These are phyloP conservation scores for Lordiphosa fenestrarum DNA, from an alignment of 2,888 invertebrate genomes.

Conservation along the genomic window DNA sequence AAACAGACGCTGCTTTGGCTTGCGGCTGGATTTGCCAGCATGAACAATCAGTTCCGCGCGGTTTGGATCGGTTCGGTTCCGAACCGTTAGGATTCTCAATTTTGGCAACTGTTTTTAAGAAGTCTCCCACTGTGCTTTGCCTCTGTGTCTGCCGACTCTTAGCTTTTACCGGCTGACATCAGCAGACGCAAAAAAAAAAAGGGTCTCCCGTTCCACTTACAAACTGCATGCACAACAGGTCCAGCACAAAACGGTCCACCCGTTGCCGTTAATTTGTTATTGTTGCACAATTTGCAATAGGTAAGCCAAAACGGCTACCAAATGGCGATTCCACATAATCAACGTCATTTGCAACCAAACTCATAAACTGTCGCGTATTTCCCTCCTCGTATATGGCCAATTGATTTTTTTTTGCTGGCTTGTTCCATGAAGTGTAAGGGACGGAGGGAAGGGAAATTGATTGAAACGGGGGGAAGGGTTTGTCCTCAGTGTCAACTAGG, in stretches of 20 bases:
- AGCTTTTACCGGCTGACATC: conserved; percentile 24
- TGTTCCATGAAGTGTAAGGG: neutral
- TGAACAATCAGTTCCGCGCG: too few relatives aligned
- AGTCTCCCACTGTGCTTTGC: conserved; percentile 5
- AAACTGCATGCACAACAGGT: conserved; percentile 36
- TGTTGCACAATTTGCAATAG: conserved; percentile 67
- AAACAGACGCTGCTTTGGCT: too few relatives aligned
- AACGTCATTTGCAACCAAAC: conserved; percentile 44
- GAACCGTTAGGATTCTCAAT: too few relatives aligned
- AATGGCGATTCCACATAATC: conserved; percentile 44
- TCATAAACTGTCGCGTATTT: conserved; percentile 49
- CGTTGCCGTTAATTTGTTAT: conserved; percentile 68
- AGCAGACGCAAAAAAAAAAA: conserved; percentile 32
- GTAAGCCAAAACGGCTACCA: conserved; percentile 19
- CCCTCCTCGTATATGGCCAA: conserved; percentile 35
- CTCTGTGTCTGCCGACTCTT: conserved; percentile 35
- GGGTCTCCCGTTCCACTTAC: conserved; percentile 52
- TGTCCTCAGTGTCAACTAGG: too few relatives aligned
- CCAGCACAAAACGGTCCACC: conserved; percentile 26
- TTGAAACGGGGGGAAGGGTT: neutral
- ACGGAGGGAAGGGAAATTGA: neutral
- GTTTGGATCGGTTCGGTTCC: too few relatives aligned
- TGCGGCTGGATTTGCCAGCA: too few relatives aligned
- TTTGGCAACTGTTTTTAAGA: too few relatives aligned
- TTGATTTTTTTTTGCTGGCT: conserved; percentile 38